Base-by-base conservation (phyloP, 2,888 invertebrate species). In the Microctonus brassicae region DNA sequence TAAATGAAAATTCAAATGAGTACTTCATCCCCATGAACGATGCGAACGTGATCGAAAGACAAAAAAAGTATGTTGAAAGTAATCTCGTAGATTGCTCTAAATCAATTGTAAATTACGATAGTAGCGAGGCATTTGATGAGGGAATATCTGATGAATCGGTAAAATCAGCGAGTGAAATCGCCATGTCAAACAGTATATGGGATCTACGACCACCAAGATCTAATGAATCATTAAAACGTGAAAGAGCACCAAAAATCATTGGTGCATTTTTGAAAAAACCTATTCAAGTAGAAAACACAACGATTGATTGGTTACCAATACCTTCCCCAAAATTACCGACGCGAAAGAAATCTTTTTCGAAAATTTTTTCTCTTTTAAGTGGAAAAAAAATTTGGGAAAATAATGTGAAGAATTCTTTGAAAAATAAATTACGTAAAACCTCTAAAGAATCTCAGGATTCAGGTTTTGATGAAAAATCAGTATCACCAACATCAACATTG, bases 241-340 rank as follows among this genome's bases (percentile, higher is more conserved):
- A 75, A 58, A 65, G 73, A n/a, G 53, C 77, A 1, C 82, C 83
- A 5, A 79, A 77, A 62, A 77, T 83, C 17, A 72, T 83, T 1
- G 83, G 81, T 0, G 83, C 83, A 4, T 81, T 78, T 52, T 57
- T 84, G 47, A 83, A 84, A 53, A 80, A 77, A 13, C 83, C 83
- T 0, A 78, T 83, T 71, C 77, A 82, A 20, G 73, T 83, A 0
- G 80, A 83, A 9, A 77, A 83, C 47, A 81, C 79, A 0, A 68
- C 76, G 24, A 73, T 83, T 63, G 78, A 81, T 11, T 83, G 83
- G 83, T 79, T 83, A 17, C 83, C 84, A 5, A 74, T 81, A n/a
- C 77, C 75, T 0, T 76, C 77, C 5, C 77, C 80, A 62, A 81
- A 79, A 26, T 60, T 83, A 1, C 82, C 83, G 0, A n/a, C n/a